Evolutionary conservation across 2,888 invertebrate genomes (phyloP).

Genomic region (Lamellibrachia satsuma): DNA sequence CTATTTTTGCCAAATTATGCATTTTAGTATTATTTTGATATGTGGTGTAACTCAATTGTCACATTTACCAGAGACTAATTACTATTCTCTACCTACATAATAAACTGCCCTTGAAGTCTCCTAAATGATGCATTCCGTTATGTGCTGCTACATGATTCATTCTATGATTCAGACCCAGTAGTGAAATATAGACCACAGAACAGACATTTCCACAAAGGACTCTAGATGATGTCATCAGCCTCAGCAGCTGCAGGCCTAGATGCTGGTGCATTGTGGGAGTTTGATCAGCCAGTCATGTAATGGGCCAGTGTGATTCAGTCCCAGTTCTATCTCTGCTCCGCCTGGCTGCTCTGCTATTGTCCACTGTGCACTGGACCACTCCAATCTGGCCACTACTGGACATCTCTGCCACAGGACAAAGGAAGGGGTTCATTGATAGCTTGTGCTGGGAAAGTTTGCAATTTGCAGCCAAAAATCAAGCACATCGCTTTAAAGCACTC

Average conservation of each 20-base stretch:
- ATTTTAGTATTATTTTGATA: background rate
- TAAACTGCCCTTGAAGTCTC: background rate
- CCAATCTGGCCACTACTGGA: background rate
- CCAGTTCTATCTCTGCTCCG: background rate
- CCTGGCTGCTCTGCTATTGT: conserved; percentile 5
- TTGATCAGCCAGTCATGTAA: background rate
- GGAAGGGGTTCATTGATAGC: background rate
- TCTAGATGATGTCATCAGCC: background rate
- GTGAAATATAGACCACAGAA: background rate
- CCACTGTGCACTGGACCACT: background rate
- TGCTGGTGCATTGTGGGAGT: conserved; percentile 17
- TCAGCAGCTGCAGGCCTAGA: background rate
- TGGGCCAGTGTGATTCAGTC: background rate
- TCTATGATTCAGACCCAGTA: background rate
- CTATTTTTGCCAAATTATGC: no score
- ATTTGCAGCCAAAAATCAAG: background rate
- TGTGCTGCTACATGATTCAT: background rate
- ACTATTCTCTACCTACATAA: background rate
- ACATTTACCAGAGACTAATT: background rate
- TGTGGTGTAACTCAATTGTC: background rate
- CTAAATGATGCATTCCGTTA: background rate
- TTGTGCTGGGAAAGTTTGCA: background rate
- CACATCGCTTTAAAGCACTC: background rate
- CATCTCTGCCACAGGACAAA: background rate
- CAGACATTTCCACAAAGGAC: background rate